Conservation (phyloP, 2,888 invertebrate species). For the Trilocha varians region DNA sequence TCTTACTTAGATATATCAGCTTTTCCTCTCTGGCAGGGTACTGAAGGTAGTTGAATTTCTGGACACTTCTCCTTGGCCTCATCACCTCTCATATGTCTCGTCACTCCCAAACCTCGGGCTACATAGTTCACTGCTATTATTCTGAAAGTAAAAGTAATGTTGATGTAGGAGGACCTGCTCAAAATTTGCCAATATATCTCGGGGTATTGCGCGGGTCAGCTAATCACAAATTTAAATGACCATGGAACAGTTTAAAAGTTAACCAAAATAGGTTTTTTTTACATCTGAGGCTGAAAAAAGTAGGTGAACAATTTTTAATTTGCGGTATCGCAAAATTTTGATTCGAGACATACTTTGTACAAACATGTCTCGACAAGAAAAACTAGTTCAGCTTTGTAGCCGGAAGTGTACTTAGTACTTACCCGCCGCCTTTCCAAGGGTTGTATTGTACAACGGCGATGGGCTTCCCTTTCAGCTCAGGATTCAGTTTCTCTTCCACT, state of each 20-base stretch:
- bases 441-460: conserved; percentile 98
- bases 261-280: no score
- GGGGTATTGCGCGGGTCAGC: no score
- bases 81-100: conserved; percentile 90
- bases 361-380: no score
- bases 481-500: conserved; percentile 94
- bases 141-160: conserved; percentile 69
- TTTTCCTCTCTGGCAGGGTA: conserved; percentile 91
- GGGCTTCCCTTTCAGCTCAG: conserved; percentile 87
- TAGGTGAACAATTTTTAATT: no score
- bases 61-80: conserved; percentile 94
- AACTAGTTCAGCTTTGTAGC: no score
- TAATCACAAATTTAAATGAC: no score
- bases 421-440: conserved; percentile 95
- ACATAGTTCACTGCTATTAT: conserved; percentile 98
- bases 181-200: no score
- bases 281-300: no score
- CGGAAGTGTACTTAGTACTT: conserved; percentile 37
- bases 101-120: conserved; percentile 92
- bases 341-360: no score
- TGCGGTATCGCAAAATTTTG: no score
- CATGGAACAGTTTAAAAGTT: no score
- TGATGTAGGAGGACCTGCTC: no score
- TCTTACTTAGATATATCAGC: conserved; percentile 93
- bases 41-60: conserved; percentile 85